Evolutionary conservation across 2,113 vertebrate species (phyloP).

Genomic region (Sigmodon hispidus): DNA sequence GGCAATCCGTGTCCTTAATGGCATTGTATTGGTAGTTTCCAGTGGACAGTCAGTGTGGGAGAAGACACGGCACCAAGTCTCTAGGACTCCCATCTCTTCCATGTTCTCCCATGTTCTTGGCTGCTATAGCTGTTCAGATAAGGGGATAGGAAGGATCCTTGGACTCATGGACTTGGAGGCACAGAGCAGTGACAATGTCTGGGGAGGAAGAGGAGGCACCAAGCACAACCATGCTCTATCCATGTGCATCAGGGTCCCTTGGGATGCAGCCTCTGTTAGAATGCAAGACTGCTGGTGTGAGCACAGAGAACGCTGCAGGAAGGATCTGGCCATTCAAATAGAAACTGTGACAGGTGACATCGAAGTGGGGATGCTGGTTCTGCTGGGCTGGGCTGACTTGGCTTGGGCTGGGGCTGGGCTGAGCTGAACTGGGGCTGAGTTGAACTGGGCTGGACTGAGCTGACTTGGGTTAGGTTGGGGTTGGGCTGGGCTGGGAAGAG

Average conservation of each 20-base stretch:
- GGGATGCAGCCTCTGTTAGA: too few relatives aligned
- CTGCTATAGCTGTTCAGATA: too few relatives aligned
- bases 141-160: fast-evolving
- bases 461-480: neutral
- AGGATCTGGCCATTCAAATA: fast-evolving
- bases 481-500: neutral
- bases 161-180: fast-evolving
- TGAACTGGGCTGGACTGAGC: neutral
- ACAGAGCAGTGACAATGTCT: neutral
- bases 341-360: neutral
- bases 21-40: neutral
- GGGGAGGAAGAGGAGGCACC: too few relatives aligned
- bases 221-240: neutral
- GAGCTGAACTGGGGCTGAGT: neutral
- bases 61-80: neutral
- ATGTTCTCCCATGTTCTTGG: neutral
- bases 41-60: neutral
- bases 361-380: fast-evolving
- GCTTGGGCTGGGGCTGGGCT: neutral
- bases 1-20: neutral
- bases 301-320: fast-evolving
- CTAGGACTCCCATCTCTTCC: neutral
- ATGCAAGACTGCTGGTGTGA: neutral
- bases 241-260: fast-evolving
- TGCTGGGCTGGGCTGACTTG: neutral